Conservation (phyloP, 64 coral and sea anemone genomes). For the Cladopsammia gracilis region DNA sequence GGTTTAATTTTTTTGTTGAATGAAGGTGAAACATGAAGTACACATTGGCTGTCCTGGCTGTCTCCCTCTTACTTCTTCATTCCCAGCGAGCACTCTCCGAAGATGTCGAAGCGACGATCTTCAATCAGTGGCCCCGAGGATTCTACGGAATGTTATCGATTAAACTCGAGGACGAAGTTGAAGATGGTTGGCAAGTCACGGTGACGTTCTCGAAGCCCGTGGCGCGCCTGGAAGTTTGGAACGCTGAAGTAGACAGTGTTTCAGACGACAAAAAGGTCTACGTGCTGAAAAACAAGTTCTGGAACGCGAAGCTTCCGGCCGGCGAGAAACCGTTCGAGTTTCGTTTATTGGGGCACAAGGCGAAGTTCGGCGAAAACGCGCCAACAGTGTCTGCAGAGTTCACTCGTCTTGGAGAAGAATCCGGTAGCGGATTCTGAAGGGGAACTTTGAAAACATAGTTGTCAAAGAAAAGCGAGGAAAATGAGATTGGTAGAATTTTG, state of each 20-base stretch:
- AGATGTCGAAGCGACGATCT: neutral
- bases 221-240: neutral
- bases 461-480: neutral
- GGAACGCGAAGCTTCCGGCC: conserved; percentile 19
- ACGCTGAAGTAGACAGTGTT: neutral
- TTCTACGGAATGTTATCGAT: conserved; percentile 21
- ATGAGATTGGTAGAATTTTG: no score
- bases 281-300: conserved; percentile 23
- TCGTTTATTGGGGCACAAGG: neutral
- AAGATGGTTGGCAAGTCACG: conserved; percentile 41
- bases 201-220: conserved; percentile 21
- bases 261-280: neutral
- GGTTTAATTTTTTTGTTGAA: no score
- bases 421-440: conserved; percentile 1
- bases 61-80: neutral
- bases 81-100: neutral
- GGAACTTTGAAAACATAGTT: neutral
- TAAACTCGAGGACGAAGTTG: conserved; percentile 19
- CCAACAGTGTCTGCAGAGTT: neutral
- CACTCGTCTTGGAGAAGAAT: conserved; percentile 12
- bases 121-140: conserved; percentile 6
- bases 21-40: conserved; percentile 1
- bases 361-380: neutral
- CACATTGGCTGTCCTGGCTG: neutral
- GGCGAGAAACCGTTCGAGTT: neutral